phyloP scores from a whole-genome alignment of 2,888 invertebrate species.

The Athrips mouffetella region DNA sequence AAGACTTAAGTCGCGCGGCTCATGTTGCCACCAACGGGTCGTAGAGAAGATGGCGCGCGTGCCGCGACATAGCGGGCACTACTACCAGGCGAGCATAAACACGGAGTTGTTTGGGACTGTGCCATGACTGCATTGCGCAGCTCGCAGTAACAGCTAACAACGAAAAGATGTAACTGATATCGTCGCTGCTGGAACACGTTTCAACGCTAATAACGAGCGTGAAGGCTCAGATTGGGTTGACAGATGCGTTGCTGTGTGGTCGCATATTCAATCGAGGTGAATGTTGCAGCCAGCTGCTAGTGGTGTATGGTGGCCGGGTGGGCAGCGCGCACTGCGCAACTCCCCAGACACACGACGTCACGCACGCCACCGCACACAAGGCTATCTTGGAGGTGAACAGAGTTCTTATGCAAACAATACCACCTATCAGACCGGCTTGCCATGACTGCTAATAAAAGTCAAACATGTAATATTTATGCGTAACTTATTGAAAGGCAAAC shows the following conservation, averaged over 20 bases:
- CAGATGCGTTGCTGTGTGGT: not conserved
- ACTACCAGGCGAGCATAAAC: slow-evolving; percentile 53
- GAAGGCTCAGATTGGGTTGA: not conserved
- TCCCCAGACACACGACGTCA: slow-evolving; percentile 72
- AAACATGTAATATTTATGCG: slow-evolving; percentile 20
- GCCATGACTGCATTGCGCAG: slow-evolving; percentile 17
- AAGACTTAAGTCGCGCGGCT: not conserved
- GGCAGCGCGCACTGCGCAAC: slow-evolving; percentile 76
- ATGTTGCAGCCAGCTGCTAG: slow-evolving; percentile 43
- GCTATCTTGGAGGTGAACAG: slow-evolving; percentile 32
- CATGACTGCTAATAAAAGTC: slow-evolving; percentile 23
- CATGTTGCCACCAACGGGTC: not conserved
- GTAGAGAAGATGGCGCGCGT: slow-evolving; percentile 68
- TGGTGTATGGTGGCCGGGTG: slow-evolving; percentile 60
- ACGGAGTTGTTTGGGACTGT: slow-evolving; percentile 20
- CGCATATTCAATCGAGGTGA: slow-evolving; percentile 33
- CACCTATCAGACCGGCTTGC: slow-evolving; percentile 16
- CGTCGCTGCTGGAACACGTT: not conserved
- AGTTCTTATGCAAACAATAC: slow-evolving; percentile 27
- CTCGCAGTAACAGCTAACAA: slow-evolving; percentile 2
- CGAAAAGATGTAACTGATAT: not conserved
- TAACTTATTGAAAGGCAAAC: slow-evolving; percentile 24
- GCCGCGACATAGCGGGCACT: slow-evolving; percentile 67
- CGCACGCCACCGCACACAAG: slow-evolving; percentile 42
- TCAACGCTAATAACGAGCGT: not conserved